Conservation (phyloP, 2,113 vertebrate species). For the Alligator sinensis region DNA sequence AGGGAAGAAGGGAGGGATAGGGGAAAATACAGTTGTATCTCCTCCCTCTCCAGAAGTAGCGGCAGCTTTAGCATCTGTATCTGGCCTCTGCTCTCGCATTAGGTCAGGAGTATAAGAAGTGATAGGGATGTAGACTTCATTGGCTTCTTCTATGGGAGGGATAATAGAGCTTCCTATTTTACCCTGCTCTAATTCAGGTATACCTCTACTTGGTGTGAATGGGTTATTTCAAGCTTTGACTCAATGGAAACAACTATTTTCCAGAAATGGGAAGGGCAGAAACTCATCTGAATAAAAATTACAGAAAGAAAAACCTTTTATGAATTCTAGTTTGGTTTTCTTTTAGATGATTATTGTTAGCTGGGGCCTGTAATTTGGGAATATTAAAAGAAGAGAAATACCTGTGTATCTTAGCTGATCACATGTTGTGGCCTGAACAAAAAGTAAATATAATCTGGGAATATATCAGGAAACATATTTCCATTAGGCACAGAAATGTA, state of each 20-base stretch:
- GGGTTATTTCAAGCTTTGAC: neutral
- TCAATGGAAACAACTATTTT: neutral
- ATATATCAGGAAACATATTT: neutral
- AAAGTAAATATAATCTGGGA: neutral
- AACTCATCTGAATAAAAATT: fast-evolving
- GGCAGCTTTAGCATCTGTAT: neutral
- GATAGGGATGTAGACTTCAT: too few species aligned
- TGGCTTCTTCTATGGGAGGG: neutral
- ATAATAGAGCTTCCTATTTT: neutral
- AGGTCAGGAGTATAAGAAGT: neutral
- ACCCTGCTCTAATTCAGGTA: neutral
- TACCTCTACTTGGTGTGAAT: neutral
- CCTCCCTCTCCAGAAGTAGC: neutral
- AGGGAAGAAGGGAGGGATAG: neutral
- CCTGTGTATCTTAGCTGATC: neutral
- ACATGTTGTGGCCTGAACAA: neutral
- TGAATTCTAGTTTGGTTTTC: neutral
- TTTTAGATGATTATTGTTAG: neutral
- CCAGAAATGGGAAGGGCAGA: neutral
- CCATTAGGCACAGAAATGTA: neutral
- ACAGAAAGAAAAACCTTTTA: neutral
- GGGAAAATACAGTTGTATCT: neutral
- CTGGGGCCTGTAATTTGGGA: neutral
- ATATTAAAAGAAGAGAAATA: neutral
- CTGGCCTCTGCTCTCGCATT: too few species aligned